These are phyloP conservation scores for Phocides pigmalion DNA, from an alignment of 1,140 invertebrate species.

Conservation along the genomic window DNA sequence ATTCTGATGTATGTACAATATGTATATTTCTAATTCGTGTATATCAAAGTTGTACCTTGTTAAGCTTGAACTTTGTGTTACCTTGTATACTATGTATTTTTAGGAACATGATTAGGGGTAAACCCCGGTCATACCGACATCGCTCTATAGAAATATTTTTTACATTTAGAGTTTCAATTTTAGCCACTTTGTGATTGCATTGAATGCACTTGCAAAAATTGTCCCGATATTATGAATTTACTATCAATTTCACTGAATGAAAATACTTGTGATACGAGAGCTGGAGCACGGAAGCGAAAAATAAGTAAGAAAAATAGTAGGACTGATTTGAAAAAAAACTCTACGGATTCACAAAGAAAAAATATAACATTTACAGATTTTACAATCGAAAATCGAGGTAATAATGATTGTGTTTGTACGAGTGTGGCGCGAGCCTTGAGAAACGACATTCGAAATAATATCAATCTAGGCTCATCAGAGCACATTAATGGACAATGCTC, in stretches of 20 bases:
- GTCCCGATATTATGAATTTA: conserved; percentile 48
- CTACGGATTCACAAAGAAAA: background rate
- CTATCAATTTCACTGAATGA: conserved; percentile 42
- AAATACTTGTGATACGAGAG: conserved; percentile 31
- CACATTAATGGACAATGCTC: background rate
- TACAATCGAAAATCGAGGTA: conserved; percentile 23
- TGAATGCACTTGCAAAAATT: conserved; percentile 43
- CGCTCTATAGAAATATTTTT: no score
- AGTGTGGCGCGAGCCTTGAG: background rate
- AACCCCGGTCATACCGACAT: no score
- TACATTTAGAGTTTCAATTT: conserved; percentile 24
- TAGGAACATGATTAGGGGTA: no score
- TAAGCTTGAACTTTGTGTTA: no score
- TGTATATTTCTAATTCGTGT: no score
- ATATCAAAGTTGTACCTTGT: no score
- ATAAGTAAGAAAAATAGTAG: conserved; percentile 9
- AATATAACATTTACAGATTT: conserved; percentile 38
- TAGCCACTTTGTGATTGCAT: conserved; percentile 57
- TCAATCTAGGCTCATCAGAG: background rate
- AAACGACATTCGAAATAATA: background rate
- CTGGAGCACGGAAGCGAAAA: conserved; percentile 27
- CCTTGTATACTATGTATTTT: no score
- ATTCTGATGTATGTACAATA: no score
- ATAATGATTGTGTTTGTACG: background rate
- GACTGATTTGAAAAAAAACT: conserved; percentile 13